Percentiles rank a stretch among this genome's conserved stretches.
These are phyloP conservation scores for Myanophis thanlyinensis DNA, from an alignment of 2,113 vertebrate genomes.

Conservation along the genomic window DNA sequence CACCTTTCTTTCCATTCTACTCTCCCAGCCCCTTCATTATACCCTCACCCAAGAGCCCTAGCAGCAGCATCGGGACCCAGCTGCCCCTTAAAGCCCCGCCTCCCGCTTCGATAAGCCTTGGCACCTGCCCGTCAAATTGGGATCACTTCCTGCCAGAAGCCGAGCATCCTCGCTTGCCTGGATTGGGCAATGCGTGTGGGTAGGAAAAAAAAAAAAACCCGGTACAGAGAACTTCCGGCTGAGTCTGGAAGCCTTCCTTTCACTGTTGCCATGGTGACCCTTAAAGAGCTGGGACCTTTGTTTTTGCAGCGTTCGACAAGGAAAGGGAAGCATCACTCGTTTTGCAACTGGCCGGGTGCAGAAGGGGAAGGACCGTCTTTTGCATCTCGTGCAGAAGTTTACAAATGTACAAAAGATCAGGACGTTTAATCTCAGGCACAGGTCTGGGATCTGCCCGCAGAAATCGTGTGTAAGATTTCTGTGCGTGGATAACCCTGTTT, in stretches of 20 bases:
- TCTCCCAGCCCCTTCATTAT: slow-evolving; percentile 1
- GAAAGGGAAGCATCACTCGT: background rate
- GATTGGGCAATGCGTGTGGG: background rate
- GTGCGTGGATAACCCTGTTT: background rate
- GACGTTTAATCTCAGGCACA: background rate
- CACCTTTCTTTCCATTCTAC: slow-evolving; percentile 5
- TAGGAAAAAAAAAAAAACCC: background rate
- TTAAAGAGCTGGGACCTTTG: background rate
- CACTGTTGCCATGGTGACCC: slow-evolving; percentile 2
- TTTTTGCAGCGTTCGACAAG: background rate
- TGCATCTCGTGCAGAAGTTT: background rate
- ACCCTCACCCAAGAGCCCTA: slow-evolving; percentile 10
- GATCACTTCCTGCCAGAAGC: slow-evolving; percentile 11
- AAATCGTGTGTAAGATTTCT: background rate
- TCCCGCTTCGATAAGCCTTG: slow-evolving; percentile 10
- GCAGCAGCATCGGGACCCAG: slow-evolving; percentile 29
- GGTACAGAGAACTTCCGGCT: background rate
- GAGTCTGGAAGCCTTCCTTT: background rate
- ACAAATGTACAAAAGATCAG: no score
- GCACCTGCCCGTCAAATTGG: background rate
- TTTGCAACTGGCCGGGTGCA: background rate
- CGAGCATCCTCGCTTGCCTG: background rate
- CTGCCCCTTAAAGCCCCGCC: background rate
- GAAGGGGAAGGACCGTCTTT: background rate
- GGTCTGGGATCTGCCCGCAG: background rate